Evolutionary conservation across 2,113 vertebrate genomes (phyloP).

Genomic region (Nannobrachium achirus): DNA sequence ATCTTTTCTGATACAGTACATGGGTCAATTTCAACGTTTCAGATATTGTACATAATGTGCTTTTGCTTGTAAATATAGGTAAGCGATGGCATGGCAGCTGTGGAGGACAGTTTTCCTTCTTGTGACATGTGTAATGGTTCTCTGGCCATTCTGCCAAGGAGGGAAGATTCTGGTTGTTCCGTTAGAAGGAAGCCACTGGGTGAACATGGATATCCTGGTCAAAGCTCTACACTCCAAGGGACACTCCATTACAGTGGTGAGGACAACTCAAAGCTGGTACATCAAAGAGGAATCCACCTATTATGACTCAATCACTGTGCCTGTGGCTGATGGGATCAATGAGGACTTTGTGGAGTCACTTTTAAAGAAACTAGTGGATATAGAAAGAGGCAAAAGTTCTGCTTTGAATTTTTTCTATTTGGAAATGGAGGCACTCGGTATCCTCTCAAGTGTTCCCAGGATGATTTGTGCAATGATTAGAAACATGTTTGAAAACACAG

Average conservation of each 20-base stretch:
- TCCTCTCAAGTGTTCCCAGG: neutral
- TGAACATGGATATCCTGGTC: slow-evolving; percentile 30
- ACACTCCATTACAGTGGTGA: slow-evolving; percentile 7
- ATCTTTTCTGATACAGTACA: too few relatives aligned
- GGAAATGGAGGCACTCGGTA: neutral
- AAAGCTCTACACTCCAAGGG: slow-evolving; percentile 7
- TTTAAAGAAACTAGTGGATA: neutral
- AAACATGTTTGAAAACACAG: slow-evolving; percentile 14
- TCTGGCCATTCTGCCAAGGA: too few relatives aligned
- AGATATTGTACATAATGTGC: too few relatives aligned
- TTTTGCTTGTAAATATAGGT: too few relatives aligned
- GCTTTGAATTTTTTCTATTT: neutral
- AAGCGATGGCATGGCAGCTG: too few relatives aligned
- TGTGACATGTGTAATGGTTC: too few relatives aligned
- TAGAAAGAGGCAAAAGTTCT: neutral
- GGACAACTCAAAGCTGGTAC: slow-evolving; percentile 2
- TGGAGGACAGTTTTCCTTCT: too few relatives aligned
- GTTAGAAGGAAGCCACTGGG: slow-evolving; percentile 26
- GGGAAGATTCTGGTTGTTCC: neutral
- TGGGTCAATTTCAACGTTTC: too few relatives aligned
- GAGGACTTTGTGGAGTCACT: neutral
- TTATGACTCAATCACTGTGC: slow-evolving; percentile 7
- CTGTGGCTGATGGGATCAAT: neutral
- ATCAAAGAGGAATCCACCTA: slow-evolving; percentile 12
- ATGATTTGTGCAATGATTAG: neutral